phyloP scores from a whole-genome alignment of 2,888 invertebrate species.

The Epinotia nisella region DNA sequence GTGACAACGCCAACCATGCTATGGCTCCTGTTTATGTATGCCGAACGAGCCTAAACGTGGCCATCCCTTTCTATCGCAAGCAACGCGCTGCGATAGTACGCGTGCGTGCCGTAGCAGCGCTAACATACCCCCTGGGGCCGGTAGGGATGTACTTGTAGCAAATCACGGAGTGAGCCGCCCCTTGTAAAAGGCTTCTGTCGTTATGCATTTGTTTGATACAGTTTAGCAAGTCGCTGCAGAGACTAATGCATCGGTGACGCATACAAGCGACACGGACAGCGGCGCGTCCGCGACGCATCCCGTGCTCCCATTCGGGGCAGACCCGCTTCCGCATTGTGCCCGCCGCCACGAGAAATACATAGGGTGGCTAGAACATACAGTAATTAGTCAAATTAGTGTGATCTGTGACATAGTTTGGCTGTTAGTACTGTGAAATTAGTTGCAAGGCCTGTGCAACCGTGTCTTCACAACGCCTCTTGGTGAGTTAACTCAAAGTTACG shows the following conservation, averaged over 20 bases:
- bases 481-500: too few species aligned
- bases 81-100: too few species aligned
- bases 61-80: too few species aligned
- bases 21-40: too few species aligned
- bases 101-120: too few species aligned
- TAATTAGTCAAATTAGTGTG: constrained; percentile 48
- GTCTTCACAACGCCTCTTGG: not conserved
- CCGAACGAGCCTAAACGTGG: too few species aligned
- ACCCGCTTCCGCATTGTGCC: constrained; percentile 78
- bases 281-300: constrained; percentile 71
- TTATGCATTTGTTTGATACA: constrained; percentile 26
- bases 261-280: constrained; percentile 50
- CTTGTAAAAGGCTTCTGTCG: not conserved
- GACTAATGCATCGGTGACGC: constrained; percentile 70
- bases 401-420: not conserved
- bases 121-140: too few species aligned
- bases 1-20: too few species aligned
- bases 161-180: too few species aligned
- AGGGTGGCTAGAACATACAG: constrained; percentile 63
- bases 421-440: not conserved
- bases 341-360: constrained; percentile 76
- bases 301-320: constrained; percentile 76
- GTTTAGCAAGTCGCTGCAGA: constrained; percentile 47
- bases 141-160: too few species aligned
- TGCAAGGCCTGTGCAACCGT: not conserved